These are phyloP conservation scores for Larimichthys crocea DNA, from an alignment of 2,113 vertebrate species.

Conservation along the genomic window DNA sequence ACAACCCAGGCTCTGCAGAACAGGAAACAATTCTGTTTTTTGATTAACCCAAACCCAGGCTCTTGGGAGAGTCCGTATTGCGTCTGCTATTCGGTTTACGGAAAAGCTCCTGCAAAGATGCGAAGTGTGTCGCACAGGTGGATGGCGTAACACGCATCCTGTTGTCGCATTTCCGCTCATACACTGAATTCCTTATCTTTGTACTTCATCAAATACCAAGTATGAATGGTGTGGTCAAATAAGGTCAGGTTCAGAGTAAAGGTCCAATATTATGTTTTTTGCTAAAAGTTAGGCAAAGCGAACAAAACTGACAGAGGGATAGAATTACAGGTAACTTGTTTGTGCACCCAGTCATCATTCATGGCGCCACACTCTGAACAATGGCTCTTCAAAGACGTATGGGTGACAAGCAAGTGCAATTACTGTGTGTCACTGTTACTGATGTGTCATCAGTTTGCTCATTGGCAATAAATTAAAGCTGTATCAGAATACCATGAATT, in stretches of 20 bases:
- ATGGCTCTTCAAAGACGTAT: no score
- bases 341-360: no score
- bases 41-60: slow-evolving; percentile 53
- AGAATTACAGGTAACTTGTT: no score
- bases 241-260: neutral
- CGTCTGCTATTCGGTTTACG: slow-evolving; percentile 50
- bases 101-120: slow-evolving; percentile 65
- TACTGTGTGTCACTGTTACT: no score
- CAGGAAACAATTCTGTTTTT: slow-evolving; percentile 67
- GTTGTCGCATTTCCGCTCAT: slow-evolving; percentile 71
- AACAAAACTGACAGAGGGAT: no score
- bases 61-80: slow-evolving; percentile 49
- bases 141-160: slow-evolving; percentile 44
- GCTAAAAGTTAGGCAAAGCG: no score
- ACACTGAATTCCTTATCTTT: slow-evolving; percentile 40
- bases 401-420: neutral
- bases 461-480: neutral
- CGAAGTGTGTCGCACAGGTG: slow-evolving; percentile 44
- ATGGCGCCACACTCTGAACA: no score
- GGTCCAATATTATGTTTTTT: neutral
- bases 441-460: neutral
- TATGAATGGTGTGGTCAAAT: neutral
- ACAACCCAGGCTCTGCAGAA: slow-evolving; percentile 50
- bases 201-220: neutral
- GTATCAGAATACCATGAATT: neutral